Evolutionary conservation across 2,113 vertebrate species (phyloP), one percentile per base, ranked within the genome.

Genomic region (Nothobranchius furzeri): DNA sequence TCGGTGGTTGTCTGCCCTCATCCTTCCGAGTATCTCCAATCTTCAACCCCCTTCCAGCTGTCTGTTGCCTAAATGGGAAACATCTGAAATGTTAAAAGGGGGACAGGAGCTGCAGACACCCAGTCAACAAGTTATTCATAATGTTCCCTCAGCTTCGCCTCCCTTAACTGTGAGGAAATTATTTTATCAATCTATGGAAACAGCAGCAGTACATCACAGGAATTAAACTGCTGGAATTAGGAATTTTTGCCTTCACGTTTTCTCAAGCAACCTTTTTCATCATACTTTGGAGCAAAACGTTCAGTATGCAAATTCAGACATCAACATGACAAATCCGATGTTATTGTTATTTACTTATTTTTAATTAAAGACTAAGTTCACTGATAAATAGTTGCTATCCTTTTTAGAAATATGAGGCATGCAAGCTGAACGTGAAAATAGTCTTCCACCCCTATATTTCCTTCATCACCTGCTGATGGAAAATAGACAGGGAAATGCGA

Each of bases 1-100:
- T 73, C 60, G 55, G 30, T 43, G 69, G 67, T 61, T 72, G 64
- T 70, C 73, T 74, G 59, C 70, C 77, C 69, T 63, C 59, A 24
- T 77, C 70, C 50, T 55, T 66, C 76, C 46, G 67, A 70, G 62
- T 40, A 79, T 75, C 74, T 71, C 60, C 65, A 65, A 79, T 86
- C 69, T 80, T 66, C 56, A 78, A 71, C 17, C 69, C 60, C 59
- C 65, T 71, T 81, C 64, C 74, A 83, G 71, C 68, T 70, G 64
- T 70, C 66, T 79, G 53, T 82, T 77, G 56, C 77, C 64, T 85
- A 68, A 84, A 83, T 68, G 12, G 60, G 35, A 68, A 46, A 69
- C 59, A 70, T 74, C 77, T 84, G 70, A 64, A 64, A 56, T 73
- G 79, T 83, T 67, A 63, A 68, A 11, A 35, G 36, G 46, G 64